phyloP scores from a whole-genome alignment of 2,888 invertebrate species.

The Lutraria lutraria region DNA sequence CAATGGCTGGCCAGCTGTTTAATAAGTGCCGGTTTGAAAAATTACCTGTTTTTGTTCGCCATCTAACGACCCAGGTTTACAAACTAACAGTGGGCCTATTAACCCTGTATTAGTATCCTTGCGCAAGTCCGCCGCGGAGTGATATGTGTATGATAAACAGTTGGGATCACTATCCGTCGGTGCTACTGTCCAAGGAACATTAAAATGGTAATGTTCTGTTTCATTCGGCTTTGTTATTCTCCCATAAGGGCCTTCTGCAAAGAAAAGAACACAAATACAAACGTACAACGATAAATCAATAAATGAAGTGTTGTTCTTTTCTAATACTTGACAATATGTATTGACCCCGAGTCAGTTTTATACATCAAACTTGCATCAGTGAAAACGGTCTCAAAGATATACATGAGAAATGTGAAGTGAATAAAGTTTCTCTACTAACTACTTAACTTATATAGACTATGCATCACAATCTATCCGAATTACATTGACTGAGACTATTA shows the following conservation, averaged over 20 bases:
- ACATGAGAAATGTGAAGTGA: too few species aligned
- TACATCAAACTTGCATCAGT: too few species aligned
- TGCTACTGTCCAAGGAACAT: conserved; percentile 62
- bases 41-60: conserved; percentile 65
- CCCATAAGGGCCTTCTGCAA: conserved; percentile 58
- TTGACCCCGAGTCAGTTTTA: too few species aligned
- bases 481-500: too few species aligned
- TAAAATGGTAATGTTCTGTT: conserved; percentile 64
- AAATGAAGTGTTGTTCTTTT: neutral
- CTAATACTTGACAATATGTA: too few species aligned
- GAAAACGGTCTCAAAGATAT: too few species aligned
- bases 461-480: too few species aligned
- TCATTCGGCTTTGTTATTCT: conserved; percentile 58
- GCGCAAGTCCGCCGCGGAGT: conserved; percentile 73
- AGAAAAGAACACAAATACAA: neutral
- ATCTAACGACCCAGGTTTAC: conserved; percentile 68
- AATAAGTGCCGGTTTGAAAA: too few species aligned
- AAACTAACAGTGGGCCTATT: conserved; percentile 74
- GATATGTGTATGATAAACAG: conserved; percentile 74
- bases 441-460: too few species aligned
- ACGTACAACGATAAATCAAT: neutral
- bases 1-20: too few species aligned
- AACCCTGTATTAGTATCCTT: conserved; percentile 75
- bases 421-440: too few species aligned
- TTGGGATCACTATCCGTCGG: conserved; percentile 71